A percentile compares a stretch with the other conserved stretches of the same genome.
These are phyloP conservation scores for Drosophila chauvacae DNA, from an alignment of 1,140 invertebrate genomes.

Conservation along the genomic window DNA sequence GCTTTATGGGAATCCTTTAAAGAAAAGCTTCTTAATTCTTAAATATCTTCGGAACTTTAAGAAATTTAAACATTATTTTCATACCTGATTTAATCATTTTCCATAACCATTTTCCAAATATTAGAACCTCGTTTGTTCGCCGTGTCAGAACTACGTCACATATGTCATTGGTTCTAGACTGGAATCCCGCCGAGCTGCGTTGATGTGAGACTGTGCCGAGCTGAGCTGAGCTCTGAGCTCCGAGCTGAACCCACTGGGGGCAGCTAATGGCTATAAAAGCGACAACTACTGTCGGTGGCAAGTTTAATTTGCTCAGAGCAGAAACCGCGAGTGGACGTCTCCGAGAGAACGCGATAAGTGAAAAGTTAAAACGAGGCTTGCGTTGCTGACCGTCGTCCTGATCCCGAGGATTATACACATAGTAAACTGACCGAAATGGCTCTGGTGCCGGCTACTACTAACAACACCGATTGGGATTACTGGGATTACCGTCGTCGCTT, in stretches of 20 bases:
- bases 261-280: conserved; percentile 75
- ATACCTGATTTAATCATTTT: too few relatives aligned
- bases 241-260: conserved; percentile 20
- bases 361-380: conserved; percentile 20
- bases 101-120: neutral
- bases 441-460: conserved; percentile 73
- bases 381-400: conserved; percentile 64
- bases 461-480: conserved; percentile 79
- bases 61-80: neutral
- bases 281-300: conserved; percentile 44
- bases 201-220: conserved; percentile 27
- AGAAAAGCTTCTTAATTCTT: neutral
- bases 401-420: neutral
- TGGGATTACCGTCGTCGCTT: conserved; percentile 82
- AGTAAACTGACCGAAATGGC: conserved; percentile 56
- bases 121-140: conserved; percentile 2
- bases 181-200: conserved; percentile 44
- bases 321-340: conserved; percentile 79
- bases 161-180: conserved; percentile 62
- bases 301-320: conserved; percentile 81
- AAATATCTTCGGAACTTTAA: neutral
- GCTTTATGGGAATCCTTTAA: neutral
- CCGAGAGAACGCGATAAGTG: conserved; percentile 62
- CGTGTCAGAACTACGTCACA: conserved; percentile 54
- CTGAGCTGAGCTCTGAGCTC: conserved; percentile 18